Percentiles rank a stretch among this genome's conserved stretches.
Conservation (phyloP, 2,888 invertebrate species). For the Limnephilus marmoratus region DNA sequence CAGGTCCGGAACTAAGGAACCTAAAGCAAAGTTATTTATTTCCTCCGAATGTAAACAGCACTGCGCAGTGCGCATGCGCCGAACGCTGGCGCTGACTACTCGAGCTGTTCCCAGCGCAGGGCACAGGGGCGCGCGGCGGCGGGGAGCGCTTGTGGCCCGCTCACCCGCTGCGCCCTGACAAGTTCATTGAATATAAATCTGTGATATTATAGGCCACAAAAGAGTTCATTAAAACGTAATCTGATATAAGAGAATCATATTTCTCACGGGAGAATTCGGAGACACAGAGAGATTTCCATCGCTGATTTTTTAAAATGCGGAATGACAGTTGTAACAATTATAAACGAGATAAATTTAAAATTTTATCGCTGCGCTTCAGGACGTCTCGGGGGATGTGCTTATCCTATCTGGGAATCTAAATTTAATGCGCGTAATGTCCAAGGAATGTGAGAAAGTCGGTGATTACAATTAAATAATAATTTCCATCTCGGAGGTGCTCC, state of each 20-base stretch:
- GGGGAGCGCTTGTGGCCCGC: conserved; percentile 10
- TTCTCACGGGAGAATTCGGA: conserved; percentile 40
- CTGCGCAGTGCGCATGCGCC: not conserved
- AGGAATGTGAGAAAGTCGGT: conserved; percentile 18
- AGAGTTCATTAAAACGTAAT: conserved; percentile 53
- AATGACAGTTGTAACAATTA: conserved; percentile 36
- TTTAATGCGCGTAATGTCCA: not conserved
- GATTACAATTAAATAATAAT: conserved; percentile 9
- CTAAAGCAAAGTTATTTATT: not conserved
- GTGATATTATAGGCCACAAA: conserved; percentile 52
- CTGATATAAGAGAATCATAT: conserved; percentile 40
- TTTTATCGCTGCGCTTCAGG: not conserved
- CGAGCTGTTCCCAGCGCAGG: not conserved
- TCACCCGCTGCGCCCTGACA: conserved; percentile 31
- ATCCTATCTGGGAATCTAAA: not conserved
- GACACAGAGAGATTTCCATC: conserved; percentile 28
- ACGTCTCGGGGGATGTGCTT: not conserved
- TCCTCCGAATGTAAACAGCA: not conserved
- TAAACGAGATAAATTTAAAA: conserved; percentile 6
- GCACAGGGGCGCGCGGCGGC: conserved; percentile 30
- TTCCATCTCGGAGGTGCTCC: not conserved
- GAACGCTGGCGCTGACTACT: not conserved
- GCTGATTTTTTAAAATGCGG: conserved; percentile 33
- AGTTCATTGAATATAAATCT: conserved; percentile 55
- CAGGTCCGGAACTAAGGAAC: conserved; percentile 18